Conservation (phyloP, 2,113 vertebrate species). For the Alethe diademata region DNA sequence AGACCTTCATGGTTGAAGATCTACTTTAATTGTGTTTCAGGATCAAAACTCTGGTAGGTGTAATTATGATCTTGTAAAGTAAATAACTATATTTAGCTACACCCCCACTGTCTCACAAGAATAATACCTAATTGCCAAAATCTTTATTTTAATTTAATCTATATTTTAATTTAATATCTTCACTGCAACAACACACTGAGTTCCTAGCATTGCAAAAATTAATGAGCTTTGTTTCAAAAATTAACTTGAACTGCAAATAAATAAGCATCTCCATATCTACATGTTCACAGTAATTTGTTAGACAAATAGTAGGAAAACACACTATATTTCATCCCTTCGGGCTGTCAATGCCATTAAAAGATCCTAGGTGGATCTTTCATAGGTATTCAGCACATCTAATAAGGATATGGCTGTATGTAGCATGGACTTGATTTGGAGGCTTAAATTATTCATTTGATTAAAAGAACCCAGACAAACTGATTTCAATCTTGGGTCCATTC, state of each 20-base stretch:
- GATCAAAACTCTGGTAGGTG: not conserved
- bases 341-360: not conserved
- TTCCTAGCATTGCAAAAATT: constrained; percentile 7
- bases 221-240: constrained; percentile 14
- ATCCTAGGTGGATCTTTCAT: not conserved
- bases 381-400: not conserved
- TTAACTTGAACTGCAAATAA: constrained; percentile 35
- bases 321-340: not conserved
- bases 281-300: not conserved
- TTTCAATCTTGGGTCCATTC: not conserved
- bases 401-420: not conserved
- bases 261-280: not conserved
- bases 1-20: not conserved
- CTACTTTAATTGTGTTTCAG: not conserved
- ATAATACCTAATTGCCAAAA: constrained; percentile 31
- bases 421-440: not conserved
- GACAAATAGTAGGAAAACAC: not conserved
- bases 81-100: constrained; percentile 43
- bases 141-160: constrained; percentile 17
- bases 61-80: not conserved
- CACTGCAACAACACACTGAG: not conserved
- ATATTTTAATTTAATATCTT: constrained; percentile 25
- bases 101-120: not conserved
- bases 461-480: not conserved
- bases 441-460: not conserved